These are phyloP conservation scores for Rhipidura dahli DNA, from an alignment of 2,113 vertebrate species.

Conservation along the genomic window DNA sequence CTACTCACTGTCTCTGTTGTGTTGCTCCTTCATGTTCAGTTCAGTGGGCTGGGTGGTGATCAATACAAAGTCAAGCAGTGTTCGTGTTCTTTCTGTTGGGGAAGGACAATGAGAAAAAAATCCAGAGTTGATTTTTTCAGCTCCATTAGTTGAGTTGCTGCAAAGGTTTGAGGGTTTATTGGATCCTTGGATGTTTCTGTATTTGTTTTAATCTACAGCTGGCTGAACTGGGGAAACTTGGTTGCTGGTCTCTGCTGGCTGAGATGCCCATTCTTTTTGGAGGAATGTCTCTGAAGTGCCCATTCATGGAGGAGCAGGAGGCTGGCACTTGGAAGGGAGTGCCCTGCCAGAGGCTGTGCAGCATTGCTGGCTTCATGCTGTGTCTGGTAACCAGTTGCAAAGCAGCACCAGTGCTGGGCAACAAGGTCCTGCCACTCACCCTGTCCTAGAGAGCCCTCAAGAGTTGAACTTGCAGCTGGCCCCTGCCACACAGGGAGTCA, in stretches of 20 bases:
- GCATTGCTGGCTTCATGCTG: neutral
- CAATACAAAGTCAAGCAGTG: neutral
- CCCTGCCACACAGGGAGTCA: neutral
- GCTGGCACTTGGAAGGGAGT: neutral
- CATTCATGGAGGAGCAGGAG: neutral
- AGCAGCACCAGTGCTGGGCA: neutral
- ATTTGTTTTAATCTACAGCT: neutral
- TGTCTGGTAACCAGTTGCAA: neutral
- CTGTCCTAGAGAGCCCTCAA: neutral
- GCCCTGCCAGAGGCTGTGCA: rapidly evolving
- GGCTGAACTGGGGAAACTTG: neutral
- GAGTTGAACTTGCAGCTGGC: neutral
- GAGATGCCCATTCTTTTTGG: neutral
- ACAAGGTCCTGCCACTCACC: neutral
- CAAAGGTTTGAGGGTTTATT: neutral
- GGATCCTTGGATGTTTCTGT: neutral
- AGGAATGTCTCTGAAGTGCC: neutral
- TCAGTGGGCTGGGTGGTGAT: neutral
- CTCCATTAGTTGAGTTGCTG: neutral
- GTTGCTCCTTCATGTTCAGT: neutral
- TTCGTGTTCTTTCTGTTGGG: neutral
- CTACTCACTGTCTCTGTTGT: rapidly evolving
- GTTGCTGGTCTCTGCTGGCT: neutral
- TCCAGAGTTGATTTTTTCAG: neutral
- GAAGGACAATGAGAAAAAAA: neutral